Evolutionary conservation across 2,888 invertebrate genomes (phyloP), one percentile per base, ranked within the genome.

Genomic region (Syritta pipiens): DNA sequence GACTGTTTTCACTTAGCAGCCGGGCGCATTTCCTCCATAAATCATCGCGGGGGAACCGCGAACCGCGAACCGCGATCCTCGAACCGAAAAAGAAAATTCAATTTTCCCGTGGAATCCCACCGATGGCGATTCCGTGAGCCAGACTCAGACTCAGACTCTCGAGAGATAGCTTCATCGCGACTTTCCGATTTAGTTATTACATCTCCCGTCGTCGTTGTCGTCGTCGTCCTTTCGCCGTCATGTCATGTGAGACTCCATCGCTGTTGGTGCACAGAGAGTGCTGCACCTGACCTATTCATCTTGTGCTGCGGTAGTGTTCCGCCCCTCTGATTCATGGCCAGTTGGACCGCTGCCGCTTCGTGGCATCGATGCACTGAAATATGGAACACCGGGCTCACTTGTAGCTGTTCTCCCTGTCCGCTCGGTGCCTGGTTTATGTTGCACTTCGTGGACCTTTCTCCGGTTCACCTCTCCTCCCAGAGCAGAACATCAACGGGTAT

Each of bases 231-330:
- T 79, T 79, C 72, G 59, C 74, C 79, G 62, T 60, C 74, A 68
- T 68, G 57, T 79, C 79, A 79, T 79, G 71, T 68, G 57, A 53
- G 42, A 74, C 59, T 63, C 32, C 14, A 26, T 37, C 37, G 49
- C 35, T 46, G 35, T 49, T 24, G 17, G 48, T 55, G 62, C 57
- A 76, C 48, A 49, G 76, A 62, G 42, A n/a, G n/a, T n/a, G n/a
- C n/a, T 74, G 67, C 79, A 79, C 79, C 72, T 79, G 74, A 79
- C 79, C 67, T 74, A 79, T 74, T 65, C 67, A 79, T 74, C 72
- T 65, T 67, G 74, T 46, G n/a, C n/a, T 55, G 79, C 55, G 67
- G 79, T 74, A 55, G 53, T 51, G 79, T 79, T 62, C 74, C 79
- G 72, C 77, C 79, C 67, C 79, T 79, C 76, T 32, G 60, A 69